Evolutionary conservation across 1,140 invertebrate genomes (phyloP).

Genomic region (Drosophila lacteicornis): DNA sequence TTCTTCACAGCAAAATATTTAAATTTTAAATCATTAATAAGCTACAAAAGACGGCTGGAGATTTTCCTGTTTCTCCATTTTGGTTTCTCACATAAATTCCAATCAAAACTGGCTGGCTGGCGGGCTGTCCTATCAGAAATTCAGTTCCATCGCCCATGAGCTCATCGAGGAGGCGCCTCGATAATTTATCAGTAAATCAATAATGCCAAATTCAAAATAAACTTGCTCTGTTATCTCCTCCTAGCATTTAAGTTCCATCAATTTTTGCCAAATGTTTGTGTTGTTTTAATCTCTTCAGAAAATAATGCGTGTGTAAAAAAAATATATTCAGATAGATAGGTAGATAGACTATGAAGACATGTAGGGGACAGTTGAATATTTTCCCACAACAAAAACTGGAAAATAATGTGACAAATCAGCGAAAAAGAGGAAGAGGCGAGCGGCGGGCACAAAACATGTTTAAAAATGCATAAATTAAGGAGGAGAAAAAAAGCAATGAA

Average conservation of each 20-base stretch:
- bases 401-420: conserved; percentile 46
- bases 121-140: neutral
- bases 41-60: neutral
- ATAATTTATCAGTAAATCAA: conserved; percentile 41
- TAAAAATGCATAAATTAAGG: conserved; percentile 78
- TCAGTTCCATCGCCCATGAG: conserved; percentile 6
- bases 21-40: conserved; percentile 9
- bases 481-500: conserved; percentile 34
- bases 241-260: conserved; percentile 15
- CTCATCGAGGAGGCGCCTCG: conserved; percentile 23
- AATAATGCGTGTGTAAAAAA: conserved; percentile 15
- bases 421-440: conserved; percentile 18
- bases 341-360: neutral
- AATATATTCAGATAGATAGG: neutral
- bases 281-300: conserved; percentile 19
- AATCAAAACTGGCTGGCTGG: conserved; percentile 21
- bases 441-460: conserved; percentile 68
- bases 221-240: conserved; percentile 24
- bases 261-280: conserved; percentile 19
- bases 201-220: conserved; percentile 25
- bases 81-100: conserved; percentile 43
- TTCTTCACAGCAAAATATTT: conserved; percentile 10
- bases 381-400: conserved; percentile 61
- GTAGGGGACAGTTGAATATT: conserved; percentile 43
- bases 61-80: conserved; percentile 5